Percentiles rank a stretch among this genome's conserved stretches.
These are phyloP conservation scores for Prosapia bicincta DNA, from an alignment of 2,888 invertebrate genomes.

Conservation along the genomic window DNA sequence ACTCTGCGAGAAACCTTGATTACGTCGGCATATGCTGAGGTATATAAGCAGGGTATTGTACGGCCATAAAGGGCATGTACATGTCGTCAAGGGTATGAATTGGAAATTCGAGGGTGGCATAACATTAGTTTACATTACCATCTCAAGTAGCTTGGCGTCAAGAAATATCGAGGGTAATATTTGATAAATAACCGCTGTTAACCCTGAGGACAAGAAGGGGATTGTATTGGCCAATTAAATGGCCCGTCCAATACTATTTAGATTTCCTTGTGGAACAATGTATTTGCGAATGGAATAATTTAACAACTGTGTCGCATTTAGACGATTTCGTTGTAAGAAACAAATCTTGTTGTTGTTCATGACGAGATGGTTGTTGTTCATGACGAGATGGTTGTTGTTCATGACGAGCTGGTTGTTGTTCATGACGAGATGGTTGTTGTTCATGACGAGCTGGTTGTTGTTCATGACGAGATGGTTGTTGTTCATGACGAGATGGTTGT, in stretches of 20 bases:
- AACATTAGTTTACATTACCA: neutral
- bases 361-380: too few relatives aligned
- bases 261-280: neutral
- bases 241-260: neutral
- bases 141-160: neutral
- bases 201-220: neutral
- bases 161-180: conserved; percentile 2
- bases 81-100: neutral
- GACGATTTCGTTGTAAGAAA: too few relatives aligned
- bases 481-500: too few relatives aligned
- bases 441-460: too few relatives aligned
- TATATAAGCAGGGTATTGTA: neutral
- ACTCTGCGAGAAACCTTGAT: too few relatives aligned
- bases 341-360: too few relatives aligned
- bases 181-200: neutral
- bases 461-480: too few relatives aligned
- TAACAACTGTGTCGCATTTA: too few relatives aligned
- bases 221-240: neutral
- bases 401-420: too few relatives aligned
- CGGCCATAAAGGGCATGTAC: neutral
- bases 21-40: neutral
- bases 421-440: too few relatives aligned
- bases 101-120: neutral
- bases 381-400: too few relatives aligned
- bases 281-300: too few relatives aligned